Evolutionary conservation across 1,140 invertebrate genomes (phyloP).

Genomic region (Homalodisca vitripennis): DNA sequence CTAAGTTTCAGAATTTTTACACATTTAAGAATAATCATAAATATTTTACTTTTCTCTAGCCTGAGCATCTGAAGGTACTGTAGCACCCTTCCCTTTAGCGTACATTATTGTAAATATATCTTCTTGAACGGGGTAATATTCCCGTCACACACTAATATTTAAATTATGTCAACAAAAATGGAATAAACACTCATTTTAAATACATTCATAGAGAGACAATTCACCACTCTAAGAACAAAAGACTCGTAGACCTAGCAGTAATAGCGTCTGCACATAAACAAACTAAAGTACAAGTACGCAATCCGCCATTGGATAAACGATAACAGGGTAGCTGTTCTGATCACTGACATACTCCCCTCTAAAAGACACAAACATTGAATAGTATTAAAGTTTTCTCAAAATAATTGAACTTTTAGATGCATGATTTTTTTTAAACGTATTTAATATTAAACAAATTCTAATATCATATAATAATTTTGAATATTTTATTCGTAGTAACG

Average conservation of each 20-base stretch:
- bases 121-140: neutral
- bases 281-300: slow-evolving; percentile 17
- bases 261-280: slow-evolving; percentile 23
- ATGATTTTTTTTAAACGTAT: too few species aligned
- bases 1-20: too few species aligned
- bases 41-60: slow-evolving; percentile 87
- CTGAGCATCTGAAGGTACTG: slow-evolving; percentile 91
- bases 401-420: too few species aligned
- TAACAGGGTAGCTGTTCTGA: slow-evolving; percentile 19
- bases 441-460: too few species aligned
- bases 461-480: too few species aligned
- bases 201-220: neutral
- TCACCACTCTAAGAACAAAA: neutral
- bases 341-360: neutral
- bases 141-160: neutral
- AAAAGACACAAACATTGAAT: too few species aligned
- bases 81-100: slow-evolving; percentile 88
- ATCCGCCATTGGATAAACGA: slow-evolving; percentile 20
- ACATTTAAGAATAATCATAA: too few species aligned
- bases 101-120: slow-evolving; percentile 63
- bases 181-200: slow-evolving; percentile 12
- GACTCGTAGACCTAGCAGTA: slow-evolving; percentile 7
- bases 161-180: neutral
- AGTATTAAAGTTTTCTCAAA: too few species aligned
- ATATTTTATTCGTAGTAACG: too few species aligned